These are phyloP conservation scores for Diloba caeruleocephala DNA, from an alignment of 2,888 invertebrate species.

Conservation along the genomic window DNA sequence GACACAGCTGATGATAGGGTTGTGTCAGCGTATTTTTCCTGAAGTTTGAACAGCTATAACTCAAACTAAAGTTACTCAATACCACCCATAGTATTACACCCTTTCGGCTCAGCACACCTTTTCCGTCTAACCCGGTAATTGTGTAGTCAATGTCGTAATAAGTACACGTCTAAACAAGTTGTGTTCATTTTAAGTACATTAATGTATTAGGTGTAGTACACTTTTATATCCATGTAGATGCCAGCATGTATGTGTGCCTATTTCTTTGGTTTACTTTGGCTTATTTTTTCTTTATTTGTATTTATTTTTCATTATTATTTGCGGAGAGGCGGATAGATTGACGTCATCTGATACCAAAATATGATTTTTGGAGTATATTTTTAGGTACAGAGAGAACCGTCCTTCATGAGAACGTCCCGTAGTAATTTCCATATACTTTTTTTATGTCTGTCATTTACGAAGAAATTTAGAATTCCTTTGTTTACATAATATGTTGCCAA, in stretches of 20 bases:
- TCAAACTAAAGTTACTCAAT: no score
- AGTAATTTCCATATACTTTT: no score
- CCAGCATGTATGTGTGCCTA: constrained; percentile 60
- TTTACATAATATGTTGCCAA: no score
- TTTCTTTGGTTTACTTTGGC: constrained; percentile 44
- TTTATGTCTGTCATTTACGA: no score
- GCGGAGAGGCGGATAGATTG: constrained; percentile 62
- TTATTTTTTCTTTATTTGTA: constrained; percentile 48
- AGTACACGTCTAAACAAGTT: background rate
- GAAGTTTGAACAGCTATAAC: no score
- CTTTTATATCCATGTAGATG: constrained; percentile 41
- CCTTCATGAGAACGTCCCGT: background rate
- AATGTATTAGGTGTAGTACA: constrained; percentile 30
- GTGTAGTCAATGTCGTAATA: background rate
- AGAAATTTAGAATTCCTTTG: no score
- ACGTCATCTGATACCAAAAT: constrained; percentile 24
- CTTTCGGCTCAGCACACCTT: no score
- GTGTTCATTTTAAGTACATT: constrained; percentile 16
- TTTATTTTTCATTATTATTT: constrained; percentile 58
- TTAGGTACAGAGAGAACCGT: constrained; percentile 14
- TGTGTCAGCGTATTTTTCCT: no score
- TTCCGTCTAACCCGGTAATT: no score
- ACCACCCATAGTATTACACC: no score
- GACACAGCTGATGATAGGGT: no score
- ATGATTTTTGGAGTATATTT: background rate